Percentiles rank a stretch among this genome's conserved stretches.
phyloP scores from a whole-genome alignment of 2,797 vertebrate species.

The Lagodon rhomboides region DNA sequence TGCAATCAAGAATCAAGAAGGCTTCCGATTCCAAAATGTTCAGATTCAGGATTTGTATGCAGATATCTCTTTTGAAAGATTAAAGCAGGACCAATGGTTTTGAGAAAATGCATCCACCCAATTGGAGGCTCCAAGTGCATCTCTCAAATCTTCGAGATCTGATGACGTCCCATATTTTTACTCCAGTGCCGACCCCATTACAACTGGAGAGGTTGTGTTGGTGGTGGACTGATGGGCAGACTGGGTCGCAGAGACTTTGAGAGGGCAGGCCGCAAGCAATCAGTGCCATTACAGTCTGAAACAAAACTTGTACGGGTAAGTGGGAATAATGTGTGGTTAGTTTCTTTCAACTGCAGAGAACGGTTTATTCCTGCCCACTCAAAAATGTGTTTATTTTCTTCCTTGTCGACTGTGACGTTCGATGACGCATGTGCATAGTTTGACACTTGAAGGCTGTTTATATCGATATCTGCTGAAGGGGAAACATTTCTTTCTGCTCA shows the following conservation, averaged over 20 bases:
- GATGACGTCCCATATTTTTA: not conserved
- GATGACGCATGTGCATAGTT: not conserved
- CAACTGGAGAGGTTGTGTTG: not conserved
- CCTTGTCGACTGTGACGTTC: not conserved
- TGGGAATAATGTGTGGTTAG: not conserved
- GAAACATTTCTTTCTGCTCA: not conserved
- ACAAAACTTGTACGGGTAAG: not conserved
- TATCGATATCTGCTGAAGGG: no score
- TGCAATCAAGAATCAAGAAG: no score
- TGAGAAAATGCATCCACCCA: not conserved
- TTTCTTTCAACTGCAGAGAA: not conserved
- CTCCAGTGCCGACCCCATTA: not conserved
- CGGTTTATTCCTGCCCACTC: not conserved
- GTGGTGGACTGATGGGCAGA: not conserved
- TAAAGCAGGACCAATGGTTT: not conserved
- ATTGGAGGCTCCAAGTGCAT: not conserved
- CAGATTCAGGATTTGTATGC: no score
- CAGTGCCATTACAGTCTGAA: not conserved
- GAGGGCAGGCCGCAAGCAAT: not conserved
- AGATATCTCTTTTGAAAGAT: no score
- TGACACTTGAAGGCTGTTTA: not conserved
- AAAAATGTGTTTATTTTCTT: not conserved
- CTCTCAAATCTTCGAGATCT: not conserved
- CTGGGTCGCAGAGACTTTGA: not conserved
- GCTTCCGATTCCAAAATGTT: no score